Evolutionary conservation across 1,140 invertebrate genomes (phyloP), one percentile per base, ranked within the genome.

Genomic region (Streblospio benedicti): DNA sequence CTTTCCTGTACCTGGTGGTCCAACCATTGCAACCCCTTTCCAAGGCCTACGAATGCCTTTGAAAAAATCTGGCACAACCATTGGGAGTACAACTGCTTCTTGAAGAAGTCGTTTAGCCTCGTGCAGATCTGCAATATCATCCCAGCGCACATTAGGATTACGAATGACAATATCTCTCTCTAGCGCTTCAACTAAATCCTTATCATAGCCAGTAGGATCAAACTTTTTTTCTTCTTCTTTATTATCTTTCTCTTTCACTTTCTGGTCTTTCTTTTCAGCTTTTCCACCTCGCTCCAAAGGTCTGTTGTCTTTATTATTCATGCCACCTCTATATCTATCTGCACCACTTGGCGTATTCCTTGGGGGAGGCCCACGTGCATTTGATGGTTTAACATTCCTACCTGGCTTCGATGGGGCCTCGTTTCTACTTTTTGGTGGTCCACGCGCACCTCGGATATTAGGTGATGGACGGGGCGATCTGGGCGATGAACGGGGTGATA

Each of bases 61-160:
- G 75, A 99, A 99, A 78, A 93, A 98, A 71, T 98, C 92, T 4
- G 96, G 95, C 87, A 99, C 96, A 83, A 91, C 87, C 85, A 97
- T 91, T 6, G 96, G 96, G 67, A 99, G 80, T 18, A 99, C 93
- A 20, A 98, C 93, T 53, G 96, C 95, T 82, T 99, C 96, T 78
- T 98, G 92, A 18, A 99, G 78, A 31, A 98, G 76, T 63, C 90
- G 81, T 78, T 99, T 99, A 1, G 94, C 95, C 74, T 97, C 93
- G 18, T 87, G 81, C 47, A 99, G 82, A 81, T 97, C 95, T 12
- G 95, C 94, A 73, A 99, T 98, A 27, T 31, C 65, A 64, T 69
- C 77, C 94, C 95, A 98, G 70, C 86, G 84, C 62, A 97, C 92
- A 79, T 94, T 95, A 18, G 93, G 92, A 82, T 98, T 93, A 78